Evolutionary conservation across 2,797 vertebrate genomes (phyloP).

Genomic region (Sebastes aleutianus): DNA sequence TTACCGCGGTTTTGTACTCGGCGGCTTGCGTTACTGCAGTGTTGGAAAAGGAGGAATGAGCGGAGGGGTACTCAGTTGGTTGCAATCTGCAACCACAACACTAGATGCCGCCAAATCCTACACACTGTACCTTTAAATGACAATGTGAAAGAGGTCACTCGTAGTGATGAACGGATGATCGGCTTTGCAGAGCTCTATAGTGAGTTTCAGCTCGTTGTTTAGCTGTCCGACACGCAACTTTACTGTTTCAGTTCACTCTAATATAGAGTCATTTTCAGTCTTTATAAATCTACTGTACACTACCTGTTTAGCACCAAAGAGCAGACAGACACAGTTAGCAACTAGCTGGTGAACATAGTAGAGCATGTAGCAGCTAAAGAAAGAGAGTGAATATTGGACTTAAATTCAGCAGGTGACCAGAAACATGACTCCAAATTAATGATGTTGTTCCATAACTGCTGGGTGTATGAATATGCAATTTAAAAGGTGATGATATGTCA

Average conservation of each 20-base stretch:
- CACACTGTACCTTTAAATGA: too few species aligned
- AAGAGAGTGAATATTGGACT: not conserved
- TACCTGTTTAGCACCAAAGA: not conserved
- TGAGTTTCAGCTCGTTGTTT: rapidly evolving
- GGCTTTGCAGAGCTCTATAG: too few species aligned
- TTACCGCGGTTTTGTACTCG: too few species aligned
- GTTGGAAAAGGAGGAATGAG: too few species aligned
- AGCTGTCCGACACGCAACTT: rapidly evolving
- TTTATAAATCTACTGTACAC: not conserved
- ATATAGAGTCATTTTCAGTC: rapidly evolving
- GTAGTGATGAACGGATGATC: too few species aligned
- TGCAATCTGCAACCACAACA: too few species aligned
- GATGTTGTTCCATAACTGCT: not conserved
- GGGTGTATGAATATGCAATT: not conserved
- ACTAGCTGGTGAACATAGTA: not conserved
- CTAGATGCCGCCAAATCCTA: too few species aligned
- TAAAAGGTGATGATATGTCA: not conserved
- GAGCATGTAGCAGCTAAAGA: not conserved
- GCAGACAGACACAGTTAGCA: not conserved
- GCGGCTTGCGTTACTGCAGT: too few species aligned
- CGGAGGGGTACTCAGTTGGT: too few species aligned
- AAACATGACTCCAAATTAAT: not conserved
- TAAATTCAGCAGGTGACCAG: rapidly evolving
- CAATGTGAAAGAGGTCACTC: too few species aligned
- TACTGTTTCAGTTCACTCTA: not conserved